Evolutionary conservation across 2,888 invertebrate species (phyloP), one percentile per base, ranked within the genome.

Genomic region (Octodonta nipae): DNA sequence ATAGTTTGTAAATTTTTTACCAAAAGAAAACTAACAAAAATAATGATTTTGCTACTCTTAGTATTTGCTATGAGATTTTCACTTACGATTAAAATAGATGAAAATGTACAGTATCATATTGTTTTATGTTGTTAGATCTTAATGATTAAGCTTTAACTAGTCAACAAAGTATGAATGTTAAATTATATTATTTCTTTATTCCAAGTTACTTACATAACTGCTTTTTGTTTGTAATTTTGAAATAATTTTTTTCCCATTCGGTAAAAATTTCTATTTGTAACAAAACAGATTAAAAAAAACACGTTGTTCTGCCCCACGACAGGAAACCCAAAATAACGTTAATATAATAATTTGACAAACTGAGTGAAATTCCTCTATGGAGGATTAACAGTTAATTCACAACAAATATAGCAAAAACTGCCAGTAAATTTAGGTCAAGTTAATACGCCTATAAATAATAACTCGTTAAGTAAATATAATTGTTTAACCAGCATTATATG

Each of bases 211-310:
- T 44, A 50, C 43, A 51, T 45, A 49, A 54, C 50, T 56, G 52
- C 56, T 52, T 56, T 56, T 51, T 47, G 53, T 54, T 57, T 58
- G 55, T 59, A 55, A 52, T 51, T 51, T 48, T 50, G 51, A 51
- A 59, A 56, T 56, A 57, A 56, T n/a, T 56, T 58, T 58, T 58
- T 57, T 58, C n/a, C n/a, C n/a, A n/a, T n/a, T n/a, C n/a, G n/a
- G n/a, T n/a, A n/a, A n/a, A n/a, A n/a, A n/a, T n/a, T n/a, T n/a
- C n/a, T n/a, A n/a, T n/a, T n/a, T n/a, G n/a, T n/a, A n/a, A n/a
- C n/a, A n/a, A n/a, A n/a, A n/a, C n/a, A n/a, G n/a, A n/a, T n/a
- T n/a, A n/a, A n/a, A n/a, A n/a, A n/a, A n/a, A n/a, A n/a, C n/a
- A n/a, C n/a, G n/a, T n/a, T n/a, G n/a, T n/a, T n/a, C n/a, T n/a